Evolutionary conservation across 92 coral and sea anemone species (phyloP).

Genomic region (Umimayanthus chanpuru): DNA sequence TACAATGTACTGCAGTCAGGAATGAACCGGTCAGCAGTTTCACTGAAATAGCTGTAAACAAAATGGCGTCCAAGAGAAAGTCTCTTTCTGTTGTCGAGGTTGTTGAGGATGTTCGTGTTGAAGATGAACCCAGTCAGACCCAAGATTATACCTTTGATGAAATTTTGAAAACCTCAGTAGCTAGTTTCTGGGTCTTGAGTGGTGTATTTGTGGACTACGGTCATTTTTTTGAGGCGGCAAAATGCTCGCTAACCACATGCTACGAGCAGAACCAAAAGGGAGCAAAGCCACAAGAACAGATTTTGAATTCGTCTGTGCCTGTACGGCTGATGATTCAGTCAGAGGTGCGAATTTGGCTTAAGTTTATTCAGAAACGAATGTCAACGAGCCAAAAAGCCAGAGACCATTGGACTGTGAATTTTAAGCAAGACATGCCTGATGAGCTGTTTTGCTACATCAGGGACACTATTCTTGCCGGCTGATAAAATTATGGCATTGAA

Average conservation of each 20-base stretch:
- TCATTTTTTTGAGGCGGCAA: no score
- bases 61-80: neutral
- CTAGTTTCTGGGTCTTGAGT: conserved; percentile 45
- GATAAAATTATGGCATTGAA: conserved; percentile 41
- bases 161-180: conserved; percentile 38
- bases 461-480: conserved; percentile 48
- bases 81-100: neutral
- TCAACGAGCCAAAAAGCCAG: conserved; percentile 53
- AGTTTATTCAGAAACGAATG: conserved; percentile 58
- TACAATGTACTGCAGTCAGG: no score
- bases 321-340: conserved; percentile 54
- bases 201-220: conserved; percentile 21
- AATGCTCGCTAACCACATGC: conserved; percentile 20
- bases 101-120: neutral
- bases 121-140: neutral
- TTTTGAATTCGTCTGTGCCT: conserved; percentile 40
- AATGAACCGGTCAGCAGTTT: no score
- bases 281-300: conserved; percentile 45
- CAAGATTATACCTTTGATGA: conserved; percentile 24
- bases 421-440: conserved; percentile 63
- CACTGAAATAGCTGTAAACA: no score
- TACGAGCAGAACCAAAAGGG: conserved; percentile 46
- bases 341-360: conserved; percentile 57
- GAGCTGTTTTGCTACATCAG: conserved; percentile 50
- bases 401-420: conserved; percentile 71